A percentile compares a stretch with the other conserved stretches of the same genome.
phyloP scores from a whole-genome alignment of 2,797 vertebrate genomes.

The Streptopelia turtur region DNA sequence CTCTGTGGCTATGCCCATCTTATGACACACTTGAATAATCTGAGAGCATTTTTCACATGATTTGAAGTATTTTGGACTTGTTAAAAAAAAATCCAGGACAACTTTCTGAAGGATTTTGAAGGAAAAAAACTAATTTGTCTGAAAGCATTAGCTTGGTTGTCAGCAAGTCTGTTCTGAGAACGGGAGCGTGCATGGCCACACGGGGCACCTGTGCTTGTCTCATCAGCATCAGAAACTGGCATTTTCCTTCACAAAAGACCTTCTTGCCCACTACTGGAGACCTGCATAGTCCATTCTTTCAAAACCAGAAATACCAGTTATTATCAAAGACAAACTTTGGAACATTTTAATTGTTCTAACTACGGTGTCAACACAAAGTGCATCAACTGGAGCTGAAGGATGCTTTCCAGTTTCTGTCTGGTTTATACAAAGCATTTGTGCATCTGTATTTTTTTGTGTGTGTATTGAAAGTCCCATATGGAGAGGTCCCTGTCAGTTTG shows the following conservation, averaged over 20 bases:
- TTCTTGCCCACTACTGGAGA: not conserved
- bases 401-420: not conserved
- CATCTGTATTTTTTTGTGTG: slow-evolving; percentile 8
- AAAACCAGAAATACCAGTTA: not conserved
- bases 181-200: not conserved
- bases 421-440: slow-evolving; percentile 28
- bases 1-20: not conserved
- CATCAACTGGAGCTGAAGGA: not conserved
- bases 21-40: not conserved
- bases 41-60: not conserved
- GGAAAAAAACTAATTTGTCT: not conserved
- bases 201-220: not conserved
- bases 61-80: not conserved
- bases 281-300: not conserved
- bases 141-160: not conserved
- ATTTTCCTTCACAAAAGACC: slow-evolving; percentile 13
- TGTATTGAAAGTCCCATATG: slow-evolving; percentile 31
- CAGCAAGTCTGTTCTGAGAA: not conserved
- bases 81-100: not conserved
- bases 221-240: not conserved
- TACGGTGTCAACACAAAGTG: not conserved
- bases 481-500: slow-evolving; percentile 16
- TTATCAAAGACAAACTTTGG: not conserved
- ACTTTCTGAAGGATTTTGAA: not conserved
- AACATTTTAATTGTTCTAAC: slow-evolving; percentile 11